Evolutionary conservation across 1,140 invertebrate species (phyloP).

Genomic region (Brachionus plicatilis): DNA sequence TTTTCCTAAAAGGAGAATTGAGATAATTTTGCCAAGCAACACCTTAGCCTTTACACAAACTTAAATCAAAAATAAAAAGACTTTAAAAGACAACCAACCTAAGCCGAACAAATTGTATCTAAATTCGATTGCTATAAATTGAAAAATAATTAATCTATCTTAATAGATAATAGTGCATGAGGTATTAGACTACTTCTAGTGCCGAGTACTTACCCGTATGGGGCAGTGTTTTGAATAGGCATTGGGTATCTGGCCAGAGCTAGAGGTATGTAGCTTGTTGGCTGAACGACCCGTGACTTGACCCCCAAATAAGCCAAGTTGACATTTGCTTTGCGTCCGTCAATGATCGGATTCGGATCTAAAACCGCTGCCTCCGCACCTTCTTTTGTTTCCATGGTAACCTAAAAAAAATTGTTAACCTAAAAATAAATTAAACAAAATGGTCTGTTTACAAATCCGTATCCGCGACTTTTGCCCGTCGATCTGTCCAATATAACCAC

Average conservation of each 20-base stretch:
- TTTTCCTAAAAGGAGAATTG: too few relatives aligned
- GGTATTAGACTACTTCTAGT: too few relatives aligned
- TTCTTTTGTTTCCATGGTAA: constrained; percentile 88
- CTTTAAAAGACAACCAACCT: not conserved
- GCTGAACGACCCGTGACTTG: constrained; percentile 58
- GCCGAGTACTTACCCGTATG: not conserved
- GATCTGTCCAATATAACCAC: constrained; percentile 95
- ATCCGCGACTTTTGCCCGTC: constrained; percentile 91
- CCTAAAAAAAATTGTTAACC: constrained; percentile 60
- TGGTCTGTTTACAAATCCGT: constrained; percentile 74
- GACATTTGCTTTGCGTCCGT: constrained; percentile 95
- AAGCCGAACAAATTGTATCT: not conserved
- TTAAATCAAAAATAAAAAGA: not conserved
- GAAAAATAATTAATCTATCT: not conserved
- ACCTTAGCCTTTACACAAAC: not conserved
- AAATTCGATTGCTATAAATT: not conserved
- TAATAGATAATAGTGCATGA: not conserved
- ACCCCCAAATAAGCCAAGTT: constrained; percentile 94
- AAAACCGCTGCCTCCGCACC: constrained; percentile 90
- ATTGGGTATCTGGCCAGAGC: not conserved
- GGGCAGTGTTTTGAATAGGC: not conserved
- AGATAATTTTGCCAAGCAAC: not conserved
- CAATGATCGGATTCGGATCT: constrained; percentile 96
- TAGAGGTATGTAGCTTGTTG: constrained; percentile 1
- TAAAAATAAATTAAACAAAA: not conserved